Evolutionary conservation across 92 coral and sea anemone species (phyloP).

Genomic region (Siderastrea siderea): DNA sequence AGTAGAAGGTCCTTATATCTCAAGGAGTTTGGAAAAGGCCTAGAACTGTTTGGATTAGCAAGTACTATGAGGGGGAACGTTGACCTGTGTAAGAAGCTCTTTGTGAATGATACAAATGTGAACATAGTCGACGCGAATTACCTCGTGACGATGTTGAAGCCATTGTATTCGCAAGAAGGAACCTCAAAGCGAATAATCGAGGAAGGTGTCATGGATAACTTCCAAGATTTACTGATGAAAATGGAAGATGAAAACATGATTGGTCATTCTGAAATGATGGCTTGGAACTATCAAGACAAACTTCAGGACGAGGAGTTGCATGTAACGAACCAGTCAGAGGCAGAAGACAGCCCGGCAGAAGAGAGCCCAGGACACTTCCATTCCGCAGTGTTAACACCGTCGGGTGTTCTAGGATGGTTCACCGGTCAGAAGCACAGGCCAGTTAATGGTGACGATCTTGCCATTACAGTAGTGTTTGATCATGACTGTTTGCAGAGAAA

Average conservation of each 20-base stretch:
- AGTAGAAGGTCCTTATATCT: conserved; percentile 53
- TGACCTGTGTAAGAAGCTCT: conserved; percentile 50
- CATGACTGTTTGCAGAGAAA: conserved; percentile 27
- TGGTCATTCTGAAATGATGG: conserved; percentile 42
- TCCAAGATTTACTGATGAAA: conserved; percentile 59
- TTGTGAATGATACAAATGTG: conserved; percentile 11
- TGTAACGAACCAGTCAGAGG: conserved; percentile 7
- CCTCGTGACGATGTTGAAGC: conserved; percentile 60
- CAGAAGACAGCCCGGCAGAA: background rate
- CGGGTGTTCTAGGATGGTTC: conserved; percentile 13
- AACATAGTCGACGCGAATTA: conserved; percentile 56
- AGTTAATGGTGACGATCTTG: conserved; percentile 22
- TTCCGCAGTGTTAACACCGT: conserved; percentile 9
- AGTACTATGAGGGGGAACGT: conserved; percentile 51
- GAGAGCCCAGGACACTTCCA: background rate
- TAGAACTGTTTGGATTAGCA: conserved; percentile 55
- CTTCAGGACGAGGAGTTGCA: conserved; percentile 25
- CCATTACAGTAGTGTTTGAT: conserved; percentile 24
- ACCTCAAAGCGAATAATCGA: conserved; percentile 48
- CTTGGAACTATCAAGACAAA: conserved; percentile 25
- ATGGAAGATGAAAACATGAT: conserved; percentile 61
- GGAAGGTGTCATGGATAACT: conserved; percentile 66
- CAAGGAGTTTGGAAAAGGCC: conserved; percentile 56
- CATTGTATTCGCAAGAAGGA: conserved; percentile 59
- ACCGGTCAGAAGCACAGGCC: conserved; percentile 37